phyloP scores from a whole-genome alignment of 2,797 vertebrate species.

The Sebastes alutus region DNA sequence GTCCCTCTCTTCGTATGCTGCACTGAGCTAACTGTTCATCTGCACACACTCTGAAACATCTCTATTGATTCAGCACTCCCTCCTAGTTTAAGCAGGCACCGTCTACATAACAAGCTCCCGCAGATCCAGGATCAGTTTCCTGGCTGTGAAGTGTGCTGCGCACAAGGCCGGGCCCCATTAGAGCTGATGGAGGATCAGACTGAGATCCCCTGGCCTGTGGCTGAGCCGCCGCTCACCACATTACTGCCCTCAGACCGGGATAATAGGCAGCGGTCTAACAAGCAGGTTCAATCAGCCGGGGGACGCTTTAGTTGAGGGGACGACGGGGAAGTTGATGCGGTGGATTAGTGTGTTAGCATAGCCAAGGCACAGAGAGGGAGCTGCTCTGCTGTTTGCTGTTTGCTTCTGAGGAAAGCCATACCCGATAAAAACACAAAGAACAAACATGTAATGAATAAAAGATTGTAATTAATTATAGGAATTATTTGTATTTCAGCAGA shows the following conservation, averaged over 20 bases:
- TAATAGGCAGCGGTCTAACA: slow-evolving; percentile 26
- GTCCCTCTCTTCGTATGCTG: slow-evolving; percentile 9
- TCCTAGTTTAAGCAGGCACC: neutral
- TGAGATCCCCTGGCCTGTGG: slow-evolving; percentile 22
- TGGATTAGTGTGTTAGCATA: slow-evolving; percentile 26
- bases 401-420: neutral
- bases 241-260: slow-evolving; percentile 34
- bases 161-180: slow-evolving; percentile 67
- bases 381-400: neutral
- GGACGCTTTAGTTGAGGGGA: slow-evolving; percentile 2
- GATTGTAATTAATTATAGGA: neutral
- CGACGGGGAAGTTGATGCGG: slow-evolving; percentile 17
- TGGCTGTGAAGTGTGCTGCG: slow-evolving; percentile 58
- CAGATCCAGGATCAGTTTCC: slow-evolving; percentile 56
- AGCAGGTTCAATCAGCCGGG: slow-evolving; percentile 4
- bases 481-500: neutral
- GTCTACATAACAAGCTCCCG: slow-evolving; percentile 40
- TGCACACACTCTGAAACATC: slow-evolving; percentile 14
- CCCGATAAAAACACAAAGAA: neutral
- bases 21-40: slow-evolving; percentile 15
- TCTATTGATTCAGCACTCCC: slow-evolving; percentile 38
- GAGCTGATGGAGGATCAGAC: slow-evolving; percentile 54
- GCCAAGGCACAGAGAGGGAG: neutral
- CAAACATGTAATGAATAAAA: neutral
- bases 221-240: slow-evolving; percentile 32